phyloP scores from a whole-genome alignment of 2,888 invertebrate species.

The Papilio demoleus region DNA sequence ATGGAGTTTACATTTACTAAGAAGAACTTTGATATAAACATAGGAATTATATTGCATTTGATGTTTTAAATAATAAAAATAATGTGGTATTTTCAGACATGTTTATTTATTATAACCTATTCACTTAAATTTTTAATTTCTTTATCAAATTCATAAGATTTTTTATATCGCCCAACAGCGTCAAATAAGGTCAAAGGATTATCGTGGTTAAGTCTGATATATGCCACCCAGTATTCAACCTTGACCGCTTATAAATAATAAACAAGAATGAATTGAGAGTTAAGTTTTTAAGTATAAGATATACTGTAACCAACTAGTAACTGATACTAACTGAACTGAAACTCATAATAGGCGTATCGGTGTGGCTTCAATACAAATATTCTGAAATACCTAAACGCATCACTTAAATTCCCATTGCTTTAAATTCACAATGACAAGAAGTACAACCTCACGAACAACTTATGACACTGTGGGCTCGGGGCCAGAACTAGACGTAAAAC shows the following conservation, averaged over 20 bases:
- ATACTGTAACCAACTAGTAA: too few species aligned
- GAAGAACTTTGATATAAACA: conserved; percentile 11
- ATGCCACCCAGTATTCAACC: background rate
- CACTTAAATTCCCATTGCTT: conserved; percentile 11
- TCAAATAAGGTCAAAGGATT: conserved; percentile 1
- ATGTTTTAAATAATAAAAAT: conserved; percentile 5
- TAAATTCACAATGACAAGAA: conserved; percentile 1
- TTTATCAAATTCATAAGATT: background rate
- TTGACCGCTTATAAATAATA: background rate
- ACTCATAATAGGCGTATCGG: too few species aligned
- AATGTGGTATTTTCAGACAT: background rate
- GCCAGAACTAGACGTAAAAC: conserved; percentile 24
- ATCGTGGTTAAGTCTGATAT: conserved; percentile 1
- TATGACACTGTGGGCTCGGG: conserved; percentile 12
- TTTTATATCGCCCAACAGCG: background rate
- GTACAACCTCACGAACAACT: conserved; percentile 16
- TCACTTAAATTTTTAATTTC: background rate
- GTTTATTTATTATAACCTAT: background rate
- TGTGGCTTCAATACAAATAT: background rate
- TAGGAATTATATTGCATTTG: conserved; percentile 2
- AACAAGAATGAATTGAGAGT: background rate
- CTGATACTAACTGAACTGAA: too few species aligned
- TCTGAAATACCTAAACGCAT: background rate
- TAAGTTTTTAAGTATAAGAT: too few species aligned
- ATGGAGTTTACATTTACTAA: conserved; percentile 11